These are phyloP conservation scores for Caranx ignobilis DNA, from an alignment of 2,113 vertebrate genomes.

Conservation along the genomic window DNA sequence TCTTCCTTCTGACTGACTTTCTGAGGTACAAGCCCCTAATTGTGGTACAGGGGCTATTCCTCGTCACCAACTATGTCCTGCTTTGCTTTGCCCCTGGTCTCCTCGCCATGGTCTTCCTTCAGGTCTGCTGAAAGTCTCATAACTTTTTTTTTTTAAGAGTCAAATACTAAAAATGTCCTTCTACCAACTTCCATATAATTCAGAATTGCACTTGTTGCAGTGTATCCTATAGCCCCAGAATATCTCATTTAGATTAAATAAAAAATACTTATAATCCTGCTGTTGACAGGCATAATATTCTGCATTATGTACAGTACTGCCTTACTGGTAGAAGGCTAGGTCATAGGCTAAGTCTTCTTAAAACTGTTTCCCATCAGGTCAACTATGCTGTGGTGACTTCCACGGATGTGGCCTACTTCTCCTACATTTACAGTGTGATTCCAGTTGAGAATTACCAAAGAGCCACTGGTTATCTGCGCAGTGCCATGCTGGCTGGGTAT, in stretches of 20 bases:
- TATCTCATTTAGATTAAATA: not conserved
- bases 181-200: not conserved
- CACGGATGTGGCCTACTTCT: conserved; percentile 84
- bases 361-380: conserved; percentile 46
- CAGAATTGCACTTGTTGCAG: not conserved
- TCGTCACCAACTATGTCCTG: conserved; percentile 78
- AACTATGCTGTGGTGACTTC: conserved; percentile 79
- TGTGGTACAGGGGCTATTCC: conserved; percentile 76
- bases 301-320: not conserved
- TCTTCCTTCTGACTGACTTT: conserved; percentile 83
- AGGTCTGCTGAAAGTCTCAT: conserved; percentile 56
- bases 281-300: not conserved
- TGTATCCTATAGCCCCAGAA: not conserved
- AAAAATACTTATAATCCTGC: too few species aligned
- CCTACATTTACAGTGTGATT: conserved; percentile 84
- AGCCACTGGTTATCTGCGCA: conserved; percentile 82
- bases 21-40: conserved; percentile 82
- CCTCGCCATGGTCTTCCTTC: conserved; percentile 75
- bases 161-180: not conserved
- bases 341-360: not conserved
- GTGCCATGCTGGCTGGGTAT: conserved; percentile 78
- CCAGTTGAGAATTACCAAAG: conserved; percentile 75
- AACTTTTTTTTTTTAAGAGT: not conserved
- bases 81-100: conserved; percentile 79
- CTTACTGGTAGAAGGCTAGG: not conserved